Conservation (phyloP, 2,888 invertebrate genomes). For the Epistrophella euchroma region DNA sequence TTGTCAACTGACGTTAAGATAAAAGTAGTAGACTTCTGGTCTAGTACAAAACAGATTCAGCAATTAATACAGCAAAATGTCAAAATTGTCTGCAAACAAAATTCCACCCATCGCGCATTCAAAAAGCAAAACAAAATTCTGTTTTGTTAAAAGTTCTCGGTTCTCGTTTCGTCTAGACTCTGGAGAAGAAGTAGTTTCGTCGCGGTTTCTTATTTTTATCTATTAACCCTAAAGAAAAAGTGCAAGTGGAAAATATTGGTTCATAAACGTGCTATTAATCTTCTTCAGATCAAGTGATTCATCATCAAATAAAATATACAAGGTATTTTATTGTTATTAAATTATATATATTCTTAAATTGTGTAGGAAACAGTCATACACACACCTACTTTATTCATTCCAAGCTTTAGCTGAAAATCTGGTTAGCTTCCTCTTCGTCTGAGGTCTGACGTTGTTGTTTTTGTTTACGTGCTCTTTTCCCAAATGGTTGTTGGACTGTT, state of each 20-base stretch:
- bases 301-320: not conserved
- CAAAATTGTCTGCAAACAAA: conserved; percentile 45
- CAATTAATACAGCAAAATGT: conserved; percentile 29
- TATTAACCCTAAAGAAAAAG: conserved; percentile 11
- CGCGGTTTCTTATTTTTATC: conserved; percentile 5
- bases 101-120: conserved; percentile 37
- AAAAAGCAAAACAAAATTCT: conserved; percentile 63
- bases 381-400: not conserved
- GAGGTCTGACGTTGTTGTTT: conserved; percentile 51
- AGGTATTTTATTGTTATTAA: conserved; percentile 15
- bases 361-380: conserved; percentile 7
- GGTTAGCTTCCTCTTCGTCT: conserved; percentile 40
- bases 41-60: conserved; percentile 28
- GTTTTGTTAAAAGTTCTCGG: conserved; percentile 66
- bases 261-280: not conserved
- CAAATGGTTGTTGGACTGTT: conserved; percentile 4
- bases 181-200: conserved; percentile 5
- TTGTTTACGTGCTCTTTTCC: conserved; percentile 66
- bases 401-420: conserved; percentile 24
- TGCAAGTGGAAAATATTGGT: conserved; percentile 54
- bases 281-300: conserved; percentile 4
- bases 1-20: not conserved
- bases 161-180: conserved; percentile 46
- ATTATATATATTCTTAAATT: not conserved
- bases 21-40: not conserved